Percentiles rank a stretch among this genome's conserved stretches.
Conservation (phyloP, 2,797 vertebrate species). For the Paramormyrops hopkinsi region DNA sequence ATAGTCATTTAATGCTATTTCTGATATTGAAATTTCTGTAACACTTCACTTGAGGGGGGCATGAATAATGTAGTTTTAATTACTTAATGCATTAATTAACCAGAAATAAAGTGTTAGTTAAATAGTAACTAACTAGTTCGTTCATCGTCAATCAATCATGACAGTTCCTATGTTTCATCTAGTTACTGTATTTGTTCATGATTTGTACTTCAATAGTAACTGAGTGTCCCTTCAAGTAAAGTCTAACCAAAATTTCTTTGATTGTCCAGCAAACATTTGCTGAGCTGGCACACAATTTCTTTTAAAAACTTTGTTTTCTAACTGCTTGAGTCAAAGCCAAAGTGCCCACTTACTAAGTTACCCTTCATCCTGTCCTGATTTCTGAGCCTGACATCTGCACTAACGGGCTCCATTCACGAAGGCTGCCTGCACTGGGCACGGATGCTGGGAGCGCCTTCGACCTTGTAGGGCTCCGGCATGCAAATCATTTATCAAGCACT, state of each 20-base stretch:
- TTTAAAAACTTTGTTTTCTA: not conserved
- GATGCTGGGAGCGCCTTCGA: not conserved
- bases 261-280: not conserved
- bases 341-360: not conserved
- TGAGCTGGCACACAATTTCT: not conserved
- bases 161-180: not conserved
- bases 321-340: not conserved
- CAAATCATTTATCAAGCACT: not conserved
- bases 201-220: not conserved
- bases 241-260: not conserved
- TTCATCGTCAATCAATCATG: not conserved
- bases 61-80: not conserved
- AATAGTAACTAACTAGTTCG: not conserved
- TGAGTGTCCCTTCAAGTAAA: not conserved
- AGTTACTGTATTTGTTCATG: not conserved
- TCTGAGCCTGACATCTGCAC: not conserved
- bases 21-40: not conserved
- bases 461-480: not conserved
- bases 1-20: not conserved
- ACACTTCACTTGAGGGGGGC: not conserved
- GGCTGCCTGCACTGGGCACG: not conserved
- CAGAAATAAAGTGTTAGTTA: not conserved
- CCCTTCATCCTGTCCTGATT: not conserved
- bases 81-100: not conserved
- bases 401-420: not conserved